A percentile compares a stretch with the other conserved stretches of the same genome.
phyloP scores from a whole-genome alignment of 1,140 invertebrate species.

The Onthophagus taurus region DNA sequence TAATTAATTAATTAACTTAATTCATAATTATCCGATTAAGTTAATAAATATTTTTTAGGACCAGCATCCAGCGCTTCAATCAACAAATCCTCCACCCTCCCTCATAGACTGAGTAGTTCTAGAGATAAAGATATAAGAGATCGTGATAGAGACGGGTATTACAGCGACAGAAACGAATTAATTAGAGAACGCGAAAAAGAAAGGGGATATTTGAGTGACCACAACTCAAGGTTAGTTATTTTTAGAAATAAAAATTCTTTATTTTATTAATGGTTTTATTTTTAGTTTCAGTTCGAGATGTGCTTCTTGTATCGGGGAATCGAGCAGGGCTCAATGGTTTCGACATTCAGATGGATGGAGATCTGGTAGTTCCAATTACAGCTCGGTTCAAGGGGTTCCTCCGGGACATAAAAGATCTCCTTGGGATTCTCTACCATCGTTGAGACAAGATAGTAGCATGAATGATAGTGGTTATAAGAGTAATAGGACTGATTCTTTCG shows the following conservation, averaged over 20 bases:
- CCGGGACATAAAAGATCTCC: conserved; percentile 59
- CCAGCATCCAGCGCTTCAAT: conserved; percentile 44
- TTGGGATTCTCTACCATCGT: conserved; percentile 74
- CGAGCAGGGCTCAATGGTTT: conserved; percentile 75
- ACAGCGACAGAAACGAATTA: conserved; percentile 76
- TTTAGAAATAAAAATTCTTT: background rate
- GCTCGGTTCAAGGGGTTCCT: conserved; percentile 39
- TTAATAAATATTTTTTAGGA: conserved; percentile 19
- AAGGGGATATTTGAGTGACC: conserved; percentile 75
- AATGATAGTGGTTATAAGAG: conserved; percentile 79
- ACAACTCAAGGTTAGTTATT: conserved; percentile 59
- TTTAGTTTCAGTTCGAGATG: conserved; percentile 48
- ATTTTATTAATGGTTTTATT: background rate
- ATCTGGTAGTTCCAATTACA: conserved; percentile 61
- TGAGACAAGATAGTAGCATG: conserved; percentile 69
- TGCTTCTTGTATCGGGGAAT: conserved; percentile 74
- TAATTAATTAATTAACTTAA: conserved; percentile 45
- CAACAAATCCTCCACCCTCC: conserved; percentile 68
- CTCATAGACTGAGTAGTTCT: conserved; percentile 42
- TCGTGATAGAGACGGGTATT: conserved; percentile 70
- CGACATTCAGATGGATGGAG: conserved; percentile 80
- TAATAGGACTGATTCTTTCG: conserved; percentile 73
- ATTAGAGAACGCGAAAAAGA: conserved; percentile 60
- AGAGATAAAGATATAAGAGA: conserved; percentile 36
- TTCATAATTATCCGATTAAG: too few species aligned